phyloP scores from a whole-genome alignment of 1,140 invertebrate genomes.

The Anoplolepis gracilipes region DNA sequence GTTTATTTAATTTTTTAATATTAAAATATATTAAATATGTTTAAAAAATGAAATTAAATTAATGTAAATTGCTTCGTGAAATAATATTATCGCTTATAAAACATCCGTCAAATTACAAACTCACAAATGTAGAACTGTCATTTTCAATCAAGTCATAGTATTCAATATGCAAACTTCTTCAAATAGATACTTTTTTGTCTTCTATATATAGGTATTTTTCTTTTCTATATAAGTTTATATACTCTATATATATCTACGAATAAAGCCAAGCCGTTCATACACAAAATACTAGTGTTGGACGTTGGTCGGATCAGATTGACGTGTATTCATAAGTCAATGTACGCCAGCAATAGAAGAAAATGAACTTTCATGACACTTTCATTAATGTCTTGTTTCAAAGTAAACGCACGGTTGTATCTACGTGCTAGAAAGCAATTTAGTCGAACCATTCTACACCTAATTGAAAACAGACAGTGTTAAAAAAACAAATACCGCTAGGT shows the following conservation, averaged over 20 bases:
- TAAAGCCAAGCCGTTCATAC: constrained; percentile 61
- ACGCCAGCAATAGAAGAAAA: constrained; percentile 46
- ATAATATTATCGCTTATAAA: background rate
- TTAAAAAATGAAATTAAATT: background rate
- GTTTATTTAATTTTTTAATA: background rate
- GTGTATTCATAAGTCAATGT: constrained; percentile 53
- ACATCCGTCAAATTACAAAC: background rate
- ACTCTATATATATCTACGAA: background rate
- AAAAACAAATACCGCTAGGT: background rate
- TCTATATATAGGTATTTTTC: no score
- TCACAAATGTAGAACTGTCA: background rate
- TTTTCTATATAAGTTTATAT: background rate
- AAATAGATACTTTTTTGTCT: background rate
- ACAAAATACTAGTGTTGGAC: constrained; percentile 73
- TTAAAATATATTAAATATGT: background rate
- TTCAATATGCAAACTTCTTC: background rate
- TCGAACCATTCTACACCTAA: constrained; percentile 62
- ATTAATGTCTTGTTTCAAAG: constrained; percentile 58
- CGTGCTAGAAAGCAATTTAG: constrained; percentile 81
- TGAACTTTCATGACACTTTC: constrained; percentile 53
- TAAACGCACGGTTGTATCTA: constrained; percentile 75
- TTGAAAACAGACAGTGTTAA: constrained; percentile 37
- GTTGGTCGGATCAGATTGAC: constrained; percentile 70
- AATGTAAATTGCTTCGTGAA: background rate
- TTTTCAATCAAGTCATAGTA: background rate